Conservation (phyloP, 2,113 vertebrate genomes). For the Pelvicachromis taeniatus region DNA sequence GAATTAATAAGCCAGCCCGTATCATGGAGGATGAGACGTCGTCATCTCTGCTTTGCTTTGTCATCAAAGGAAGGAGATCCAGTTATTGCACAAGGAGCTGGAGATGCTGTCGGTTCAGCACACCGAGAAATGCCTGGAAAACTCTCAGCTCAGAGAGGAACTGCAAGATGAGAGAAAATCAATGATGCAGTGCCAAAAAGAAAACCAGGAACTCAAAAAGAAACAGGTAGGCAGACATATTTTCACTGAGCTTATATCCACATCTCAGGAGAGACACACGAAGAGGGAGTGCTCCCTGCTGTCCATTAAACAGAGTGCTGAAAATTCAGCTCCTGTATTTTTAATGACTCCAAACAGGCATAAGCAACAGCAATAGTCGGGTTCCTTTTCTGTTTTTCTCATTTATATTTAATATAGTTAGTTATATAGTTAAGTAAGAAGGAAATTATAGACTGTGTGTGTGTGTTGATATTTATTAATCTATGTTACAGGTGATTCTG, state of each 20-base stretch:
- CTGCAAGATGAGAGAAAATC: conserved; percentile 85
- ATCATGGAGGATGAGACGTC: not conserved
- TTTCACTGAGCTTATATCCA: not conserved
- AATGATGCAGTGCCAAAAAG: conserved; percentile 80
- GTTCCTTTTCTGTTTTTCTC: not conserved
- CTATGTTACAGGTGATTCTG: conserved; percentile 78
- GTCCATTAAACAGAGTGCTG: not conserved
- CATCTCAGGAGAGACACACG: conserved; percentile 19
- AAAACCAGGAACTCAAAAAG: conserved; percentile 87
- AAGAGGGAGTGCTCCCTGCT: conserved; percentile 54
- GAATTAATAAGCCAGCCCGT: not conserved
- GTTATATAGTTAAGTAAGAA: not conserved
- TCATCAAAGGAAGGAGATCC: conserved; percentile 81
- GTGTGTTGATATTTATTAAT: not conserved
- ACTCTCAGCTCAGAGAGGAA: conserved; percentile 83
- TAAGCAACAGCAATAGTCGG: not conserved
- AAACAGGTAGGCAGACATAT: conserved; percentile 75
- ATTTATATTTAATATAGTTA: not conserved
- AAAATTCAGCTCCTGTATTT: not conserved
- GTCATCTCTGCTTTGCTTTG: not conserved
- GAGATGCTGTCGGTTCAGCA: conserved; percentile 91
- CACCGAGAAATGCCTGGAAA: conserved; percentile 92
- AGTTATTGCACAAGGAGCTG: conserved; percentile 86
- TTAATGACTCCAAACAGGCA: not conserved
- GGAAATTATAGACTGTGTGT: not conserved